phyloP scores from a whole-genome alignment of 2,888 invertebrate species.

The Pterostichus madidus region DNA sequence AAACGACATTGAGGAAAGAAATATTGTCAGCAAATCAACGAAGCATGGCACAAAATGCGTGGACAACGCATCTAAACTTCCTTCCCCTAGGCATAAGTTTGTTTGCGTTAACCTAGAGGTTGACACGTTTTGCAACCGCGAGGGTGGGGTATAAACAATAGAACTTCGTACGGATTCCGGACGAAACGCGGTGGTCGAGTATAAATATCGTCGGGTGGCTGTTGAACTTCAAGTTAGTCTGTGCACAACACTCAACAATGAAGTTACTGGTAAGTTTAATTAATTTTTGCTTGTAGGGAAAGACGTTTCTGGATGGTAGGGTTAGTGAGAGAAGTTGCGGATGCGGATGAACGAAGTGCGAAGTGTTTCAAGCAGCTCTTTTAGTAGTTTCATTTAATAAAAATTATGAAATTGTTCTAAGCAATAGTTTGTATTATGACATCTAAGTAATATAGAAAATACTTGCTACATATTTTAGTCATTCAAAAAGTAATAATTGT shows the following conservation, averaged over 20 bases:
- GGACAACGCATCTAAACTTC: conserved; percentile 45
- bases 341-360: background rate
- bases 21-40: conserved; percentile 53
- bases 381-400: too few species aligned
- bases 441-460: too few species aligned
- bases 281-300: conserved; percentile 57
- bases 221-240: conserved; percentile 62
- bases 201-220: conserved; percentile 59
- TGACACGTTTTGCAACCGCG: conserved; percentile 62
- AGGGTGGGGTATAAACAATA: conserved; percentile 60
- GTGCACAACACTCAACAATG: conserved; percentile 62
- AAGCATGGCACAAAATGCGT: conserved; percentile 33
- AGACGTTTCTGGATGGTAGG: conserved; percentile 15
- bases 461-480: too few species aligned
- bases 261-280: conserved; percentile 62
- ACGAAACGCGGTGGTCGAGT: conserved; percentile 47
- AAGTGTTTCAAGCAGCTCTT: too few species aligned
- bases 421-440: too few species aligned
- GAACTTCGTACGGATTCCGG: conserved; percentile 42
- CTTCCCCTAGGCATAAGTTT: conserved; percentile 43
- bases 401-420: too few species aligned
- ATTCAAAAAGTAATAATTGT: too few species aligned
- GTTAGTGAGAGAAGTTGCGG: background rate
- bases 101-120: conserved; percentile 60
- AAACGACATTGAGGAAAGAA: conserved; percentile 63